These are phyloP conservation scores for Argyra leucocephala DNA, from an alignment of 2,888 invertebrate genomes.

Conservation along the genomic window DNA sequence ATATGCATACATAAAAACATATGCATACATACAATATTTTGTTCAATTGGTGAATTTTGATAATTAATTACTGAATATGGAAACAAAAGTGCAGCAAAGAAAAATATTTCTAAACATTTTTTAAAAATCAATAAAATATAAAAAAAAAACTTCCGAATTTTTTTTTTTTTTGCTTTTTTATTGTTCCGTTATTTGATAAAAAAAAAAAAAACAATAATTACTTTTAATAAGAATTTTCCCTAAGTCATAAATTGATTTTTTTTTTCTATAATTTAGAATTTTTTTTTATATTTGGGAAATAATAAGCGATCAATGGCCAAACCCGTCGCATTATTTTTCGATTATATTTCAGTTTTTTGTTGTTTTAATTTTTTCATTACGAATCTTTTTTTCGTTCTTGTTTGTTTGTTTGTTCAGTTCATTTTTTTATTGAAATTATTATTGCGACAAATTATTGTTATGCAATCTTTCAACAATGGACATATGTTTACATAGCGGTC, in stretches of 20 bases:
- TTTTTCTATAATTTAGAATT: not conserved
- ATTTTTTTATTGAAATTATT: conserved; percentile 2
- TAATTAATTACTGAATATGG: not conserved
- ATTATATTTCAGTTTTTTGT: conserved; percentile 1
- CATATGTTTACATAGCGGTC: conserved; percentile 20
- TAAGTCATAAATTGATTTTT: not conserved
- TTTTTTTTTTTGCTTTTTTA: not conserved
- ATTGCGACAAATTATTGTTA: conserved; percentile 12
- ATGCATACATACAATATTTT: not conserved
- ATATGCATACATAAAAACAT: too few relatives aligned
- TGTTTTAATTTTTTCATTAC: not conserved
- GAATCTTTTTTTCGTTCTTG: not conserved
- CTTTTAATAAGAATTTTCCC: conserved; percentile 7
- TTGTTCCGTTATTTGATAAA: not conserved
- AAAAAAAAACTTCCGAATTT: not conserved
- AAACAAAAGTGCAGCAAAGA: not conserved
- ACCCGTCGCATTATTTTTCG: not conserved
- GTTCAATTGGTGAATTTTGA: not conserved
- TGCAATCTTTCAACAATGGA: conserved; percentile 12
- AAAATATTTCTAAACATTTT: not conserved
- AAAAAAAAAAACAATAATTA: not conserved
- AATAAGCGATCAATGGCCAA: not conserved
- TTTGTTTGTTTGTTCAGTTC: not conserved
- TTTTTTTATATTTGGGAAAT: too few relatives aligned
- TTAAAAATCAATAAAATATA: not conserved